Conservation (phyloP, 2,888 invertebrate species). For the Tipula unca region DNA sequence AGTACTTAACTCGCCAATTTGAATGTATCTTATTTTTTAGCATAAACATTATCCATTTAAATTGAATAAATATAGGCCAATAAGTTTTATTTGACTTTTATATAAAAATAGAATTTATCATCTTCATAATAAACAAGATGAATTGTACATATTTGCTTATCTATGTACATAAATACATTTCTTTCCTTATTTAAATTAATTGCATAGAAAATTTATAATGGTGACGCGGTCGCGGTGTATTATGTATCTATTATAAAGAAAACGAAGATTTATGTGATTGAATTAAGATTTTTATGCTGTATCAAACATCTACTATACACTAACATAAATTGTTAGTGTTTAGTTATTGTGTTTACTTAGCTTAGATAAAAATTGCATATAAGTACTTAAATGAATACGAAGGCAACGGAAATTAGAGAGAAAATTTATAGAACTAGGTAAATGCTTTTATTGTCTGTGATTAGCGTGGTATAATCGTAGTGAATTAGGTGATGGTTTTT, state of each 20-base stretch:
- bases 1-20: not conserved
- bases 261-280: not conserved
- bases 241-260: not conserved
- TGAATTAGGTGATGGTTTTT: not conserved
- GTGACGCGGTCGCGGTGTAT: not conserved
- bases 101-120: not conserved
- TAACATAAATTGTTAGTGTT: not conserved
- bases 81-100: not conserved
- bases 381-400: not conserved
- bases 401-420: not conserved
- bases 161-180: not conserved
- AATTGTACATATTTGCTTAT: not conserved
- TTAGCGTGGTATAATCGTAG: not conserved
- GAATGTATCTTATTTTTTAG: not conserved
- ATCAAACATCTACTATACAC: not conserved
- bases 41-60: not conserved
- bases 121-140: not conserved
- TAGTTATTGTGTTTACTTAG: not conserved
- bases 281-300: not conserved
- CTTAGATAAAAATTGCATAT: not conserved
- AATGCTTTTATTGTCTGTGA: not conserved
- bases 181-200: not conserved
- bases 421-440: not conserved
- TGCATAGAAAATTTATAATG: not conserved
- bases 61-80: not conserved